phyloP scores from a whole-genome alignment of 1,140 invertebrate species.

The Papilio aristodemus region DNA sequence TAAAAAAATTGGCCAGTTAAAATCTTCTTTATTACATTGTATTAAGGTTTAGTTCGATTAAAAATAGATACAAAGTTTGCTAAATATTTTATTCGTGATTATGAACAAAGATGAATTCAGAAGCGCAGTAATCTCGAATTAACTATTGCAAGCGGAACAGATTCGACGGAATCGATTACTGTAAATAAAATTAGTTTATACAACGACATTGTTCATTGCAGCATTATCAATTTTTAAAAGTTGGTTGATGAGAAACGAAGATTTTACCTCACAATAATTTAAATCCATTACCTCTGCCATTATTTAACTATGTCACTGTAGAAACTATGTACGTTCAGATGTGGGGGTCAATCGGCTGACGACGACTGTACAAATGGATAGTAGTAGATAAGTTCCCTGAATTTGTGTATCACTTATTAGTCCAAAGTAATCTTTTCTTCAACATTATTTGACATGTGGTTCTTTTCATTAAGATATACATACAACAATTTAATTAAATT shows the following conservation, averaged over 20 bases:
- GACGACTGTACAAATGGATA: no score
- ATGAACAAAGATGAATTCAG: slow-evolving; percentile 43
- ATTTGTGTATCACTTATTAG: no score
- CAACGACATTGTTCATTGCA: background rate
- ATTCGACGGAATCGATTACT: slow-evolving; percentile 33
- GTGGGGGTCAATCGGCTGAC: no score
- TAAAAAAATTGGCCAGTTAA: slow-evolving; percentile 38
- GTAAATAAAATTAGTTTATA: slow-evolving; percentile 9
- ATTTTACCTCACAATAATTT: background rate
- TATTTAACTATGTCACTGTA: no score
- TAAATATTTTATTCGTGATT: slow-evolving; percentile 45
- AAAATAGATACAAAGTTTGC: background rate
- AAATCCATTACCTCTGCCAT: no score
- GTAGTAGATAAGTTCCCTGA: no score
- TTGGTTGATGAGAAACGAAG: background rate
- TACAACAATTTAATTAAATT: no score
- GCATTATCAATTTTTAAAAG: background rate
- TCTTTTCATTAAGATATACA: no score
- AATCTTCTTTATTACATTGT: slow-evolving; percentile 22
- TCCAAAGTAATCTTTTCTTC: no score
- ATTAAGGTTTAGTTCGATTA: slow-evolving; percentile 34
- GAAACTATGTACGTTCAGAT: no score
- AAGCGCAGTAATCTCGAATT: slow-evolving; percentile 40
- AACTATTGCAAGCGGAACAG: slow-evolving; percentile 42
- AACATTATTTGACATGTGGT: no score